phyloP scores from a whole-genome alignment of 2,797 vertebrate genomes.

The Chelon labrosus region DNA sequence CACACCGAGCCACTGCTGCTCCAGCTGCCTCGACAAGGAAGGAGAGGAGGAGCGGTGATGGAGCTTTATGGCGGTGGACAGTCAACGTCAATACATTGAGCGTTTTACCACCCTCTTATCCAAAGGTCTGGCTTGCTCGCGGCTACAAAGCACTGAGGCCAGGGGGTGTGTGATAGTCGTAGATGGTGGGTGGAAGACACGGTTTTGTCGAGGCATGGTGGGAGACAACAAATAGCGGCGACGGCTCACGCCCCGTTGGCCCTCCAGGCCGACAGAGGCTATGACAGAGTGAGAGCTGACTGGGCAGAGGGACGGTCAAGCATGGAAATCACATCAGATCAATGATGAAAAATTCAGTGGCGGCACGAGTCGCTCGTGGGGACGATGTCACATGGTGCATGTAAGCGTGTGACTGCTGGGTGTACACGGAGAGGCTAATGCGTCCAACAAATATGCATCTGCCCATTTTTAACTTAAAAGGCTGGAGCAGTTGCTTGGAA shows the following conservation, averaged over 20 bases:
- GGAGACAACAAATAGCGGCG: slow-evolving; percentile 54
- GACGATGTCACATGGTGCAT: slow-evolving; percentile 52
- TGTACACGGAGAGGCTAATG: slow-evolving; percentile 38
- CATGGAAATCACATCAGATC: slow-evolving; percentile 81
- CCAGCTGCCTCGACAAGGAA: slow-evolving; percentile 50
- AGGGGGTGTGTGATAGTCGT: slow-evolving; percentile 15
- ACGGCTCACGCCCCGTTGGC: slow-evolving; percentile 58
- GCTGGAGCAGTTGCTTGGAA: not conserved
- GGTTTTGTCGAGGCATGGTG: slow-evolving; percentile 36
- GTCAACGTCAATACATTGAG: slow-evolving; percentile 66
- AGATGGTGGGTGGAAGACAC: slow-evolving; percentile 48
- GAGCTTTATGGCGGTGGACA: slow-evolving; percentile 65
- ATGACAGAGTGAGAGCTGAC: slow-evolving; percentile 70
- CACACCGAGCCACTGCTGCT: slow-evolving; percentile 21
- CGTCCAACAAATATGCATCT: slow-evolving; percentile 39
- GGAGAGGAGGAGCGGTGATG: slow-evolving; percentile 47
- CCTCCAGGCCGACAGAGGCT: slow-evolving; percentile 53
- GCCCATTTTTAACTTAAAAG: slow-evolving; percentile 31
- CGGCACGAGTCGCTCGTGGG: slow-evolving; percentile 53
- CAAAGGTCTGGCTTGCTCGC: slow-evolving; percentile 57
- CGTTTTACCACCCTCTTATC: slow-evolving; percentile 60
- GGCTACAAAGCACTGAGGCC: slow-evolving; percentile 33
- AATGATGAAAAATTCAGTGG: slow-evolving; percentile 77
- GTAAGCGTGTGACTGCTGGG: slow-evolving; percentile 49
- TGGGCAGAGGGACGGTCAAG: slow-evolving; percentile 68